Evolutionary conservation across 2,113 vertebrate species (phyloP).

Genomic region (Chionis minor): DNA sequence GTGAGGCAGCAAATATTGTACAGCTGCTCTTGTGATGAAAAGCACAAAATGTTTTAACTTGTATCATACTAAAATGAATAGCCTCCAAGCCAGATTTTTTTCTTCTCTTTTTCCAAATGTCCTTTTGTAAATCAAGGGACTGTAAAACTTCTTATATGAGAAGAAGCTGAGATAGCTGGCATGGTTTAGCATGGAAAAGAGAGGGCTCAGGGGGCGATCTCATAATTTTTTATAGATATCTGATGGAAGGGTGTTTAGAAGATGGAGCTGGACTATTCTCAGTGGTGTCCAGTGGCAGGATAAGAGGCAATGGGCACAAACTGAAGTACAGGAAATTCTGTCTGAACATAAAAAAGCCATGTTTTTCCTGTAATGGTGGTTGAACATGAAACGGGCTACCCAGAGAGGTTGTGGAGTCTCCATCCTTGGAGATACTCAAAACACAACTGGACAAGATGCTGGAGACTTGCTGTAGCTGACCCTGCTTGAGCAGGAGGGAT

Average conservation of each 20-base stretch:
- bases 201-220: not conserved
- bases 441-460: not conserved
- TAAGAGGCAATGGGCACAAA: not conserved
- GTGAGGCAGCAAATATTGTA: constrained; percentile 12
- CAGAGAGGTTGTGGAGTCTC: not conserved
- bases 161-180: not conserved
- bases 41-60: not conserved
- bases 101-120: not conserved
- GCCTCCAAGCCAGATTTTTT: not conserved
- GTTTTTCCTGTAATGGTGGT: not conserved
- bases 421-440: not conserved
- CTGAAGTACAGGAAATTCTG: not conserved
- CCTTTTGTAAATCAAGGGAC: not conserved
- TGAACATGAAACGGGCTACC: not conserved
- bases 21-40: constrained; percentile 5
- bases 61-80: not conserved
- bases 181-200: not conserved
- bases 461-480: not conserved
- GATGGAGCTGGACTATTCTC: not conserved
- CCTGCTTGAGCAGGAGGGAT: not conserved
- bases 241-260: not conserved
- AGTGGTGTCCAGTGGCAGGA: not conserved
- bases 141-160: not conserved
- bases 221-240: not conserved
- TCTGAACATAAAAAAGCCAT: not conserved